phyloP scores from a whole-genome alignment of 2,113 vertebrate species.

The Microcebus tavaratra region DNA sequence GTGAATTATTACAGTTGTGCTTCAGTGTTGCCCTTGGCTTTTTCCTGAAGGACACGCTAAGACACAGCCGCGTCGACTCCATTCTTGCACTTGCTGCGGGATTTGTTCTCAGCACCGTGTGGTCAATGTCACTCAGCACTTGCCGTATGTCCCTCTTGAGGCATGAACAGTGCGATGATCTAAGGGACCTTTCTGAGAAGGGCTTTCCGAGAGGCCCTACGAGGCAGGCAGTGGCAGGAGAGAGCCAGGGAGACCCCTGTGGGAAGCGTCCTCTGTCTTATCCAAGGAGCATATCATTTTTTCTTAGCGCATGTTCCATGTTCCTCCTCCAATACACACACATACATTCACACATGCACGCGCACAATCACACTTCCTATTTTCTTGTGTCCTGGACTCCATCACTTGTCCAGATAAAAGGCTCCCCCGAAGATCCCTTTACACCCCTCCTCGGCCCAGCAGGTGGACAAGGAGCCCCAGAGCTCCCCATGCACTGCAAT shows the following conservation, averaged over 20 bases:
- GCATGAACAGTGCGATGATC: neutral
- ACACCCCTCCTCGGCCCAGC: conserved; percentile 40
- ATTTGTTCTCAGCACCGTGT: neutral
- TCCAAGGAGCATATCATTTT: neutral
- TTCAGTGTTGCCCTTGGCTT: neutral
- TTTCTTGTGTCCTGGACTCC: conserved; percentile 63
- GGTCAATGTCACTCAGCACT: neutral
- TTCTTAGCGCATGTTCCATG: neutral
- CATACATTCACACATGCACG: neutral
- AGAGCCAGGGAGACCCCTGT: neutral
- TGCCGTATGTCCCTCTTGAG: neutral
- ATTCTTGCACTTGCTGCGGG: neutral
- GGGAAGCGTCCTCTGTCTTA: neutral
- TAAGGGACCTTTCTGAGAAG: neutral
- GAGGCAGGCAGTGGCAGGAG: neutral
- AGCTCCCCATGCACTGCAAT: conserved; percentile 61
- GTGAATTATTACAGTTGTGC: neutral
- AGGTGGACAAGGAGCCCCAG: conserved; percentile 50
- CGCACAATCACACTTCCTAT: neutral
- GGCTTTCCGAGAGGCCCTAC: neutral
- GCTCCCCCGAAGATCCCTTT: conserved; percentile 69
- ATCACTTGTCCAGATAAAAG: conserved; percentile 68
- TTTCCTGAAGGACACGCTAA: neutral
- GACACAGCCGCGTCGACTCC: neutral
- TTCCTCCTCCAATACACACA: neutral